These are phyloP conservation scores for Lasioglossum albipes DNA, from an alignment of 1,140 invertebrate genomes.

Conservation along the genomic window DNA sequence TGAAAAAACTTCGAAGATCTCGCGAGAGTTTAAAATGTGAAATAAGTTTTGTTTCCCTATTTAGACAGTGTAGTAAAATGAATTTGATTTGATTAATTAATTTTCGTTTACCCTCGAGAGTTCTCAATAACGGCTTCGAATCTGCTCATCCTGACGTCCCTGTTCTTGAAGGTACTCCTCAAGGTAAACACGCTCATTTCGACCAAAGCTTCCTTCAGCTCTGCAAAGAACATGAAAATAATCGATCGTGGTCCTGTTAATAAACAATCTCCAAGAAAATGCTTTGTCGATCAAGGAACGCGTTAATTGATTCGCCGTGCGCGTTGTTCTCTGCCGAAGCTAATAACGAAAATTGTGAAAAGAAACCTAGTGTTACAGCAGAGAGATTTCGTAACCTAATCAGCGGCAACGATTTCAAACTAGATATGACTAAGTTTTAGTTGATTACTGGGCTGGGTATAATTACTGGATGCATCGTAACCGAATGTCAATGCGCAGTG, in stretches of 20 bases:
- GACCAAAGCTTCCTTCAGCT: slow-evolving; percentile 63
- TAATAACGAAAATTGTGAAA: slow-evolving; percentile 6
- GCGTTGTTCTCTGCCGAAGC: neutral
- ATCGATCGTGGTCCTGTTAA: neutral
- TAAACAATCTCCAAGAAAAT: too few species aligned
- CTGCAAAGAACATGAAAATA: slow-evolving; percentile 44
- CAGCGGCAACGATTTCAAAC: neutral
- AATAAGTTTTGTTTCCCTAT: too few species aligned
- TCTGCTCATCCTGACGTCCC: slow-evolving; percentile 57
- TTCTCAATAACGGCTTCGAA: slow-evolving; percentile 37
- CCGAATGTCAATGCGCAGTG: too few species aligned
- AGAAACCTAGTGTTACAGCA: neutral
- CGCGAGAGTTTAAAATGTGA: too few species aligned
- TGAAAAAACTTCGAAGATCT: too few species aligned
- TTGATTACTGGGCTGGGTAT: too few species aligned
- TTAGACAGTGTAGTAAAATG: neutral
- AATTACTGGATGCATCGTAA: too few species aligned
- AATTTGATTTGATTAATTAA: neutral
- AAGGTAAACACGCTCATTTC: slow-evolving; percentile 52
- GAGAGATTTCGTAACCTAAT: neutral
- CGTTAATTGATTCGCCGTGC: neutral
- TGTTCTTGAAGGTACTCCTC: neutral
- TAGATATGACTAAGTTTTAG: too few species aligned
- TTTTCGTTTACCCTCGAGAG: slow-evolving; percentile 56
- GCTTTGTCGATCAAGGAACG: too few species aligned